Percentiles rank a stretch among this genome's conserved stretches.
phyloP scores from a whole-genome alignment of 1,140 invertebrate species.

The Zophobas morio region DNA sequence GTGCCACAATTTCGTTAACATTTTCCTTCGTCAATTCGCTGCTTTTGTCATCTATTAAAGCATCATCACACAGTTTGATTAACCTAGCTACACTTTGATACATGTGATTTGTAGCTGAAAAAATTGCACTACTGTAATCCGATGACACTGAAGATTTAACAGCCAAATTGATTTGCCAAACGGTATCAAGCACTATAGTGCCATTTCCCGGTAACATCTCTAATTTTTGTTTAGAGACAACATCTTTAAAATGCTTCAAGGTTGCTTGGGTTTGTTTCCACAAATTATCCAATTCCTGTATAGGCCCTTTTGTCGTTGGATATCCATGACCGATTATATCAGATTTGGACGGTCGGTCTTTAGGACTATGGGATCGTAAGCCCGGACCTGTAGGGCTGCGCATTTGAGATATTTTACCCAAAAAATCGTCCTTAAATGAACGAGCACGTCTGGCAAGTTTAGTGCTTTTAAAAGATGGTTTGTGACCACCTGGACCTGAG shows the following conservation, averaged over 20 bases:
- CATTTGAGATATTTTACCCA: constrained; percentile 91
- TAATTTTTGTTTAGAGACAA: constrained; percentile 91
- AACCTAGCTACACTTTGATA: constrained; percentile 89
- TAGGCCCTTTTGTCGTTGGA: constrained; percentile 32
- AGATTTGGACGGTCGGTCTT: constrained; percentile 54
- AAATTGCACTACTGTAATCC: constrained; percentile 67
- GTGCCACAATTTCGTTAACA: constrained; percentile 83
- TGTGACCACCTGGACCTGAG: constrained; percentile 70
- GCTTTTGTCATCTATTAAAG: constrained; percentile 81
- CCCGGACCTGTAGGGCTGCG: constrained; percentile 75
- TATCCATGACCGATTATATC: constrained; percentile 17
- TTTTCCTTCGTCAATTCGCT: constrained; percentile 78
- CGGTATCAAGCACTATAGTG: constrained; percentile 91
- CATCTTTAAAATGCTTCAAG: constrained; percentile 80
- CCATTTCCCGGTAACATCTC: constrained; percentile 94
- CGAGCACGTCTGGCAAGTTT: constrained; percentile 87
- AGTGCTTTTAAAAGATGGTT: constrained; percentile 79
- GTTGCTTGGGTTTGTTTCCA: constrained; percentile 62
- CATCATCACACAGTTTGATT: constrained; percentile 91
- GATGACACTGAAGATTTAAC: constrained; percentile 67
- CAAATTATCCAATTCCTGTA: constrained; percentile 61
- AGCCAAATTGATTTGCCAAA: constrained; percentile 88
- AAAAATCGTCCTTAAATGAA: constrained; percentile 92
- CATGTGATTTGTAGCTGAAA: constrained; percentile 87
- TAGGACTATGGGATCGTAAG: constrained; percentile 63